Percentiles rank a stretch among this genome's conserved stretches.
phyloP scores from a whole-genome alignment of 2,113 vertebrate species.

The Uropsilus gracilis region DNA sequence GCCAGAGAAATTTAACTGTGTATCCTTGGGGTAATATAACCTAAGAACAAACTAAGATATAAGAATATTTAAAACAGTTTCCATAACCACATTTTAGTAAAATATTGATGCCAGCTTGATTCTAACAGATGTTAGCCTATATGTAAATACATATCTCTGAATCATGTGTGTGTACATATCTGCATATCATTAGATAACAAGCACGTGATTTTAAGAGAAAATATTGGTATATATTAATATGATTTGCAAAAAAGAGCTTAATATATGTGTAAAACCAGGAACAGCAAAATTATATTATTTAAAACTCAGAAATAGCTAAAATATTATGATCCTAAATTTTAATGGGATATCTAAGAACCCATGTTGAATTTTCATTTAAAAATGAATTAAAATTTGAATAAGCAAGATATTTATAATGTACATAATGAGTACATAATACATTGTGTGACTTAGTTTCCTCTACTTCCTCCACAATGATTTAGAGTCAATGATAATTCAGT shows the following conservation, averaged over 20 bases:
- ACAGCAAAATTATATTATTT: neutral
- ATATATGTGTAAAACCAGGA: neutral
- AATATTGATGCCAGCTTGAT: neutral
- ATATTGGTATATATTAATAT: neutral
- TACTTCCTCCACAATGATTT: neutral
- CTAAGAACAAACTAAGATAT: neutral
- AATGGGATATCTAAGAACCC: neutral
- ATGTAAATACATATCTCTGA: neutral
- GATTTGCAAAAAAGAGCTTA: neutral
- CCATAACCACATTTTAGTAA: neutral
- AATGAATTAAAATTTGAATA: neutral
- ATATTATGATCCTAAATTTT: neutral
- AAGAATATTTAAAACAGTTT: neutral
- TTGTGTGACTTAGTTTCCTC: neutral
- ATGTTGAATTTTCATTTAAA: neutral
- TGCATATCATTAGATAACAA: neutral
- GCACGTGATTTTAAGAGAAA: neutral
- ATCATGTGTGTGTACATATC: neutral
- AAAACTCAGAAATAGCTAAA: neutral
- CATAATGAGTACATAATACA: neutral
- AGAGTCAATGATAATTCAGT: neutral
- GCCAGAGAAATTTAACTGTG: neutral
- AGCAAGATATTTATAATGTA: neutral
- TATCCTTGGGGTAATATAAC: neutral
- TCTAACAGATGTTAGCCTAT: neutral